Base-by-base conservation (phyloP, 2,888 invertebrate genomes). In the Sarcophaga subvicina region DNA sequence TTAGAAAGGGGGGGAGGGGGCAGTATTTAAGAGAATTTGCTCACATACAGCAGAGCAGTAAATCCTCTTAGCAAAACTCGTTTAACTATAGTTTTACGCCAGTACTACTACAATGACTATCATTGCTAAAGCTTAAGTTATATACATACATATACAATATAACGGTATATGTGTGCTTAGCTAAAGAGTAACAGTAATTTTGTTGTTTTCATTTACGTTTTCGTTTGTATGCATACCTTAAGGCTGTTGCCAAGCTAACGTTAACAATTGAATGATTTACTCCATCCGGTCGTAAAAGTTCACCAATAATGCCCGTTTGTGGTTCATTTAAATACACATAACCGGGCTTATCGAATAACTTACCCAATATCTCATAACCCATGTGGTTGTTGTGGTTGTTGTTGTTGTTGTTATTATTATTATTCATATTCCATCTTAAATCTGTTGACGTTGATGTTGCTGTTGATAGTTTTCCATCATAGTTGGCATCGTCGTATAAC, bases 341-440 rank as follows among this genome's bases (percentile, higher is more conserved):
- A 17, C 96, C 96, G 0, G 95, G 96, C 79, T 94, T 94, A 90
- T 97, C 96, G 85, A 97, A 93, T 47, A 97, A 94, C 87, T 95
- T 94, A 80, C 95, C 95, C 66, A 97, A 92, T 17, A 95, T 94
- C 49, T 94, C 94, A 90, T 95, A 97, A 47, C 20, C 76, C 79
- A 78, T 86, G 20, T 71, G 37, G 20, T 78, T 70, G 59, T 64
- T 86, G 20, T 71, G 37, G 20, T 78, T 70, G 59, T 64, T 80
- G 45, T 77, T 64, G 14, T 49, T 67, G 25, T 76, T 72, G 59
- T 78, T 64, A 12, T 62, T 72, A 20, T 67, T 72, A 37, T 62
- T 70, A 54, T 73, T 79, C 37, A n/a, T 63, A 79, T 84, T 82
- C 79, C 83, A 79, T 73, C 64, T 88, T 73, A 67, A 62, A 54